phyloP scores from a whole-genome alignment of 2,888 invertebrate genomes.

The Poecilus cupreus region DNA sequence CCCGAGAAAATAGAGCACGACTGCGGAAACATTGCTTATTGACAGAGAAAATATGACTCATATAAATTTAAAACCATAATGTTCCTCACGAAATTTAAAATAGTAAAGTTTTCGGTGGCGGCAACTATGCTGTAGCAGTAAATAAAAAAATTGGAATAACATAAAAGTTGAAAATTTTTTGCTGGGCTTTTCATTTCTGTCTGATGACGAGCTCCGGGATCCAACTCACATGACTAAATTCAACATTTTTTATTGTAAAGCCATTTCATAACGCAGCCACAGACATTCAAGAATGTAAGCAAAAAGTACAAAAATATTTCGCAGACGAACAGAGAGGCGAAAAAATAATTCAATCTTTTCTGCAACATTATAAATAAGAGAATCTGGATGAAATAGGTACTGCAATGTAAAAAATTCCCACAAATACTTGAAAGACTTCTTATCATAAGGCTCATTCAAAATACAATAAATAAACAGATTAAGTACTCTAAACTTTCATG shows the following conservation, averaged over 20 bases:
- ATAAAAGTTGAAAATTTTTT: not conserved
- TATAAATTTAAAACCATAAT: slow-evolving; percentile 26
- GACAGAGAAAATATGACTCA: slow-evolving; percentile 27
- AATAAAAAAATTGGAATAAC: not conserved
- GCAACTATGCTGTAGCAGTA: not conserved
- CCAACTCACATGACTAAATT: not conserved
- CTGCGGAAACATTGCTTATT: slow-evolving; percentile 12
- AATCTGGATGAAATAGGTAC: too few relatives aligned
- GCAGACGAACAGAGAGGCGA: too few relatives aligned
- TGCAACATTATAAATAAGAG: too few relatives aligned
- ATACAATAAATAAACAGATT: not conserved
- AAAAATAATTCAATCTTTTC: too few relatives aligned
- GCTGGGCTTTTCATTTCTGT: not conserved
- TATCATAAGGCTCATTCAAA: not conserved
- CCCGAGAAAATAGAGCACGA: slow-evolving; percentile 10
- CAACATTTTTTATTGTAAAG: not conserved
- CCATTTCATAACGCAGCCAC: too few relatives aligned
- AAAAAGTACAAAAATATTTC: too few relatives aligned
- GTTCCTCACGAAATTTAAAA: not conserved
- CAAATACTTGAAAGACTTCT: too few relatives aligned
- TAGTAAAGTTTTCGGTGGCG: not conserved
- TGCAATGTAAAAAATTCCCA: too few relatives aligned
- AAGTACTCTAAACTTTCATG: not conserved
- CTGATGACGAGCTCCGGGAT: not conserved
- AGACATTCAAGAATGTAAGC: too few relatives aligned